Evolutionary conservation across 2,888 invertebrate genomes (phyloP).

Genomic region (Tryphoninae sp.): DNA sequence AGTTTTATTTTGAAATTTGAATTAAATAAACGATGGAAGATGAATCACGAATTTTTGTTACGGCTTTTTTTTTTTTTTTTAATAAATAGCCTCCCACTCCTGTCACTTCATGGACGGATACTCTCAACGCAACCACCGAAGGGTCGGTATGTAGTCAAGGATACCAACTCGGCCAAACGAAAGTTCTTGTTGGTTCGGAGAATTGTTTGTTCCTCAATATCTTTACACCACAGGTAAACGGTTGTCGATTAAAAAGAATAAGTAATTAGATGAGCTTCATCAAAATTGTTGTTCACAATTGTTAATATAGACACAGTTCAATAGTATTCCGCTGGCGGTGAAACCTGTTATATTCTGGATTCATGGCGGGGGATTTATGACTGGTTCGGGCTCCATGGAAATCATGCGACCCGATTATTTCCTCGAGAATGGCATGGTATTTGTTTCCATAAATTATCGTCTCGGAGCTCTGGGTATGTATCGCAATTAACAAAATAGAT

Average conservation of each 20-base stretch:
- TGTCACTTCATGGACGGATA: slow-evolving; percentile 27
- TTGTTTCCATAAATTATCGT: slow-evolving; percentile 30
- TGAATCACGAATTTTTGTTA: too few relatives aligned
- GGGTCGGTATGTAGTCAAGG: background rate
- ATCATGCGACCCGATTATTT: slow-evolving; percentile 29
- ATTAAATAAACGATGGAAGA: too few relatives aligned
- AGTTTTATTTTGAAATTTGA: too few relatives aligned
- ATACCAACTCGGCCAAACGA: fast-evolving
- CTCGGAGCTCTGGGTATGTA: slow-evolving; percentile 23
- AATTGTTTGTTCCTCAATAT: slow-evolving; percentile 41
- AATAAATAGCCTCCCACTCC: slow-evolving; percentile 24
- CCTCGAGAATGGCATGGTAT: slow-evolving; percentile 36
- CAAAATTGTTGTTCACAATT: background rate
- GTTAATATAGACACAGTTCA: background rate
- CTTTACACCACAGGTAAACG: slow-evolving; percentile 19
- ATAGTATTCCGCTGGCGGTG: background rate
- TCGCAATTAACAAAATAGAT: background rate
- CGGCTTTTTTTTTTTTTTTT: background rate
- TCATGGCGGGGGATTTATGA: background rate
- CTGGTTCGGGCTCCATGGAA: background rate
- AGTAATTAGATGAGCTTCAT: background rate
- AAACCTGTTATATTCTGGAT: background rate
- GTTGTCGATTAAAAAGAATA: background rate
- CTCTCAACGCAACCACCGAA: slow-evolving; percentile 19
- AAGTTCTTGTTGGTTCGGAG: slow-evolving; percentile 10